Evolutionary conservation across 2,888 invertebrate species (phyloP), one percentile per base, ranked within the genome.

Genomic region (Sphaerophoria rueppellii): DNA sequence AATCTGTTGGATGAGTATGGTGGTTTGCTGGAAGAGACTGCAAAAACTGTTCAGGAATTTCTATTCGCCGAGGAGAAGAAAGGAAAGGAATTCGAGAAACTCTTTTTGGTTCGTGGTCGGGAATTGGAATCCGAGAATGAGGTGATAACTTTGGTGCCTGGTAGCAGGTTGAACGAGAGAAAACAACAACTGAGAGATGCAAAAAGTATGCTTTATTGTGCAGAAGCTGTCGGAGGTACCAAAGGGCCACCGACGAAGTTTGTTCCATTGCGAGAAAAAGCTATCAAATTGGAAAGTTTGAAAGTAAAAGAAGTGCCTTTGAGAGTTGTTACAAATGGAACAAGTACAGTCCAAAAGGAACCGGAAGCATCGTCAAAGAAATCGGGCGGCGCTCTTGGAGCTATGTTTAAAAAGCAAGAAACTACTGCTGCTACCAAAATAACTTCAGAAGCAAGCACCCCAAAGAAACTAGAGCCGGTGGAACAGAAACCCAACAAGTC

Each of bases 1-100:
- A 90, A 90, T 78, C 88, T 91, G n/a, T 75, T 91, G 61, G 89
- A 91, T 67, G 87, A 90, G 55, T 91, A 90, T 69, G 88, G 89
- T 55, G 83, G 91, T 52, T 52, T 88, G 4, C 89, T 90, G 77
- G 88, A 88, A 35, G 89, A 90, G 67, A 89, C 89, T 11, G 88
- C 89, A 65, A 77, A 87, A 57, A 73, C 87, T 24, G 86, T 91
- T 0, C 86, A 87, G 48, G 88, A 88, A 52, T 88, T 88, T 69
- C 78, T 91, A 2, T 76, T 82, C 0, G 40, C 87, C 4, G 89
- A 90, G 71, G 90, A 91, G 71, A 87, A 74, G 0, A 78, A 87
- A 7, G 86, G 87, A 12, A 85, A 77, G 35, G 89, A 90, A 86
- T 91, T 87, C 60, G 88, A 88, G 40, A 91, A 90, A 76, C 88